These are phyloP conservation scores for Sparidentex hasta DNA, from an alignment of 2,797 vertebrate genomes.

Conservation along the genomic window DNA sequence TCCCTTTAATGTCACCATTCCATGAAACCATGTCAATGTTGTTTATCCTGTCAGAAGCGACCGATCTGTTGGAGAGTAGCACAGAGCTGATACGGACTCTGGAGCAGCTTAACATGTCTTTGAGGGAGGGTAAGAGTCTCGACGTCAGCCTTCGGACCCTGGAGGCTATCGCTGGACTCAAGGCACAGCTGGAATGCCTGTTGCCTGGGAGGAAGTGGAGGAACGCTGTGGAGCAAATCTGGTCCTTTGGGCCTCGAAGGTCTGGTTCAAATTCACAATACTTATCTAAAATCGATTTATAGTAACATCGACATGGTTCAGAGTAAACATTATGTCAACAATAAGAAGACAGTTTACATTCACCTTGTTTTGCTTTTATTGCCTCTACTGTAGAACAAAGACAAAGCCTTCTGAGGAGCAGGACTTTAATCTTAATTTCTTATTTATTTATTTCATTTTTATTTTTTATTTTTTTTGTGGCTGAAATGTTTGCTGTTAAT, in stretches of 20 bases:
- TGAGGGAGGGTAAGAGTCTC: conserved; percentile 88
- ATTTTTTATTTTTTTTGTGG: no score
- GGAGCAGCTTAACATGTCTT: conserved; percentile 89
- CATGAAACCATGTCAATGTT: background rate
- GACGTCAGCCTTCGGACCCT: conserved; percentile 85
- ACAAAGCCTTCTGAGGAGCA: background rate
- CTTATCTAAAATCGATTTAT: background rate
- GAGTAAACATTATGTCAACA: background rate
- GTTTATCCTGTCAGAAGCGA: conserved; percentile 79
- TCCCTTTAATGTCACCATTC: background rate
- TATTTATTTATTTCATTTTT: no score
- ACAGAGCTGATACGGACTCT: conserved; percentile 91
- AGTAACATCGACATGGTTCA: background rate
- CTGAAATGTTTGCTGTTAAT: no score
- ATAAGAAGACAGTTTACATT: background rate
- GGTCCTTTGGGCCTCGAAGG: conserved; percentile 96
- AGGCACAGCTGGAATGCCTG: conserved; percentile 86
- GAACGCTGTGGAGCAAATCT: conserved; percentile 90
- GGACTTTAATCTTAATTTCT: background rate
- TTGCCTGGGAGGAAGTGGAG: conserved; percentile 94
- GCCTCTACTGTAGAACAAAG: background rate
- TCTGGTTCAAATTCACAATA: conserved; percentile 37
- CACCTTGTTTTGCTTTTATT: background rate
- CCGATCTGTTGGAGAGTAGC: conserved; percentile 91
- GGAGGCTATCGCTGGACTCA: conserved; percentile 88